phyloP scores from a whole-genome alignment of 2,113 vertebrate genomes.

The Miniopterus natalensis region DNA sequence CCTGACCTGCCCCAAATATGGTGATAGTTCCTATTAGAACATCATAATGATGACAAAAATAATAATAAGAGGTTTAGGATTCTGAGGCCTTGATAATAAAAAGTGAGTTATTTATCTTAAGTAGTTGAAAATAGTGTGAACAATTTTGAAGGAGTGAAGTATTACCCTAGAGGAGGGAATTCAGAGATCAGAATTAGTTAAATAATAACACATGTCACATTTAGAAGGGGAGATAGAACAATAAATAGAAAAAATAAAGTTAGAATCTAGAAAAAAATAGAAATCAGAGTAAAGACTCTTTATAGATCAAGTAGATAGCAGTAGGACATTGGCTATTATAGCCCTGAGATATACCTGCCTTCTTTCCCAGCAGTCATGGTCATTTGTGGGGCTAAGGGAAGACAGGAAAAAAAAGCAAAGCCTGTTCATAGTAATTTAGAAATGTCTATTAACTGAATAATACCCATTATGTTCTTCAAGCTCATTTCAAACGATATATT shows the following conservation, averaged over 20 bases:
- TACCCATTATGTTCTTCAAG: not conserved
- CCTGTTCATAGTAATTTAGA: not conserved
- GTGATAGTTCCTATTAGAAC: not conserved
- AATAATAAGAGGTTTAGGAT: not conserved
- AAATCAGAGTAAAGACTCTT: not conserved
- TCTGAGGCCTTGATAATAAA: not conserved
- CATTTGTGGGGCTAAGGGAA: not conserved
- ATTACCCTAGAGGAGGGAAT: not conserved
- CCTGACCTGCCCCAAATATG: not conserved
- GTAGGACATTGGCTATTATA: not conserved
- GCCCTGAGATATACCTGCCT: not conserved
- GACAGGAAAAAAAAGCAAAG: not conserved
- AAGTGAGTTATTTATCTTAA: not conserved
- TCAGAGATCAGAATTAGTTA: not conserved
- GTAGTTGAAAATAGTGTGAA: not conserved
- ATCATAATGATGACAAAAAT: not conserved
- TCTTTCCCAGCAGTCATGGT: not conserved
- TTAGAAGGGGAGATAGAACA: not conserved
- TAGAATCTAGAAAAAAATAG: not conserved
- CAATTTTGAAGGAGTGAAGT: not conserved
- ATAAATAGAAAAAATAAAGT: conserved; percentile 34
- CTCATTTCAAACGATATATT: not conserved
- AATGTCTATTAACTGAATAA: not conserved
- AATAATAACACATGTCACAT: not conserved
- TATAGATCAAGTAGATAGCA: not conserved